phyloP scores from a whole-genome alignment of 2,888 invertebrate species.

The Pachycephus smyrnensis region DNA sequence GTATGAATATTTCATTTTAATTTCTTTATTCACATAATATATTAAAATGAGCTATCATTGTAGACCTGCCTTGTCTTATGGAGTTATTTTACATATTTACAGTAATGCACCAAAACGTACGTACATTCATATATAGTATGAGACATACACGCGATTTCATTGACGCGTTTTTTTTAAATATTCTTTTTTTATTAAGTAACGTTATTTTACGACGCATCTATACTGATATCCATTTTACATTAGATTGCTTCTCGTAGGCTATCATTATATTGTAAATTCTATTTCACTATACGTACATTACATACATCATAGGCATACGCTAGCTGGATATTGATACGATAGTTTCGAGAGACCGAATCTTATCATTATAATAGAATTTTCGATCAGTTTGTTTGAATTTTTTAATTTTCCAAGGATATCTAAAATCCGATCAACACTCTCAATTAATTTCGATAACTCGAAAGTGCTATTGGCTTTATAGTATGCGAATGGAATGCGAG shows the following conservation, averaged over 20 bases:
- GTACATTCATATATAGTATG: neutral
- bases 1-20: neutral
- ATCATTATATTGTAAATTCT: neutral
- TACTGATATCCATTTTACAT: neutral
- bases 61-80: neutral
- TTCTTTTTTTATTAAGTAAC: neutral
- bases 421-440: neutral
- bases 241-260: neutral
- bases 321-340: neutral
- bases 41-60: slow-evolving; percentile 10
- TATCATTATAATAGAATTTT: neutral
- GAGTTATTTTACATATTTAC: slow-evolving; percentile 21
- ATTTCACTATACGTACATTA: neutral
- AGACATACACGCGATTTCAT: neutral
- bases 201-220: neutral
- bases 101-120: slow-evolving; percentile 9
- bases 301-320: neutral
- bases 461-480: neutral
- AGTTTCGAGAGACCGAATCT: neutral
- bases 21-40: slow-evolving; percentile 17
- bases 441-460: neutral
- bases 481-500: neutral
- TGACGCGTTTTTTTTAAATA: neutral
- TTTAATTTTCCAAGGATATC: neutral
- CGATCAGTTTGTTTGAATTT: neutral